A percentile compares a stretch with the other conserved stretches of the same genome.
Evolutionary conservation across 1,140 invertebrate species (phyloP).

Genomic region (Leptinotarsa defecta): DNA sequence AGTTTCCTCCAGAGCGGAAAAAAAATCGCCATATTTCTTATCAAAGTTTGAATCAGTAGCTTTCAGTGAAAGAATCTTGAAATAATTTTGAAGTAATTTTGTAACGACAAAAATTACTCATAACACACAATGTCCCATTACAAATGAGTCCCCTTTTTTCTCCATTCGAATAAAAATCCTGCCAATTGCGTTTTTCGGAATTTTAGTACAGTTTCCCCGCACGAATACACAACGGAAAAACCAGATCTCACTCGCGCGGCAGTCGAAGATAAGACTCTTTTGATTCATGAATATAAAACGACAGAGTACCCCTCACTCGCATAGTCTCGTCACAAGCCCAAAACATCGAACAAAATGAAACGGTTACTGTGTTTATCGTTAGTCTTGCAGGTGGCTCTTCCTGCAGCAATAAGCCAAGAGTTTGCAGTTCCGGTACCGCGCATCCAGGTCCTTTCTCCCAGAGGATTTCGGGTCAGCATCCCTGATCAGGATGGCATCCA

Average conservation of each 20-base stretch:
- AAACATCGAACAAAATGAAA: neutral
- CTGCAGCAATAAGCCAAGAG: neutral
- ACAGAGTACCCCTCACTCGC: neutral
- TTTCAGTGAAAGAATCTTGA: too few species aligned
- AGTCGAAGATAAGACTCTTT: neutral
- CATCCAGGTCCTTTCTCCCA: constrained; percentile 40
- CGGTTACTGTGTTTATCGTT: neutral
- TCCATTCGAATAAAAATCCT: too few species aligned
- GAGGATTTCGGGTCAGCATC: constrained; percentile 51
- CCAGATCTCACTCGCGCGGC: neutral
- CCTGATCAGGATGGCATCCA: constrained; percentile 49
- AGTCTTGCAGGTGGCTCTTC: neutral
- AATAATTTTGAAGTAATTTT: too few species aligned
- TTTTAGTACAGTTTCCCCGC: neutral
- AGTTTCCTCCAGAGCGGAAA: too few species aligned
- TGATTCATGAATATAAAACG: neutral
- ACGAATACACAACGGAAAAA: neutral
- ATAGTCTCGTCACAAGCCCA: neutral
- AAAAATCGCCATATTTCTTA: too few species aligned
- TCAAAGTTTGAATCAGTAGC: too few species aligned
- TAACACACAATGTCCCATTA: too few species aligned
- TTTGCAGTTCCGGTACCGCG: constrained; percentile 43
- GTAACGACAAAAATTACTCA: too few species aligned
- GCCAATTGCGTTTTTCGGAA: too few species aligned
- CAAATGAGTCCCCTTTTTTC: too few species aligned